phyloP scores from a whole-genome alignment of 2,888 invertebrate species.

The Nomada goodeniana region DNA sequence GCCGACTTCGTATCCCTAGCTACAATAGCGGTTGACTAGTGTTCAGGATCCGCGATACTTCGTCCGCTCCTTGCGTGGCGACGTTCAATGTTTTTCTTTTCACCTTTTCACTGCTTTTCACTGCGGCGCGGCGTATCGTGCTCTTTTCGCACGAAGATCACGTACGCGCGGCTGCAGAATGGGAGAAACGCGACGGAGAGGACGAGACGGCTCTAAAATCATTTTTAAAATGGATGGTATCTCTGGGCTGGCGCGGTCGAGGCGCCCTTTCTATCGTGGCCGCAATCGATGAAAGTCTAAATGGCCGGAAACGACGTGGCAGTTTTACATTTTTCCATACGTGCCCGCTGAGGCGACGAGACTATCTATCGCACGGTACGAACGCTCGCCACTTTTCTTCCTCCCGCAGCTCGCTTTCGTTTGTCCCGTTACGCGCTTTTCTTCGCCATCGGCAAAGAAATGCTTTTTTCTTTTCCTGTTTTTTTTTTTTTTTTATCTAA shows the following conservation, averaged over 20 bases:
- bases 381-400: conserved; percentile 48
- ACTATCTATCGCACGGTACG: conserved; percentile 20
- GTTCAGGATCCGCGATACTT: conserved; percentile 75
- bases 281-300: conserved; percentile 71
- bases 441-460: neutral
- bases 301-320: conserved; percentile 70
- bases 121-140: conserved; percentile 29
- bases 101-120: neutral
- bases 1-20: conserved; percentile 27
- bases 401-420: neutral
- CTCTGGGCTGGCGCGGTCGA: conserved; percentile 38
- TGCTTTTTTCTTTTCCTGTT: neutral
- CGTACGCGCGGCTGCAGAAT: conserved; percentile 58
- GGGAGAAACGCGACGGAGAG: conserved; percentile 28
- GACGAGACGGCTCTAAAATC: conserved; percentile 70
- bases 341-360: neutral
- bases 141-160: conserved; percentile 70
- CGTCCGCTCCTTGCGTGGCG: conserved; percentile 30
- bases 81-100: conserved; percentile 22
- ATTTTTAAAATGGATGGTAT: conserved; percentile 76
- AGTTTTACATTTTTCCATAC: conserved; percentile 62
- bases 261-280: conserved; percentile 41
- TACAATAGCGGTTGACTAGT: conserved; percentile 49
- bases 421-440: neutral
- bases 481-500: neutral